Evolutionary conservation across 2,113 vertebrate species (phyloP), one percentile per base, ranked within the genome.

Genomic region (Piprites chloris): DNA sequence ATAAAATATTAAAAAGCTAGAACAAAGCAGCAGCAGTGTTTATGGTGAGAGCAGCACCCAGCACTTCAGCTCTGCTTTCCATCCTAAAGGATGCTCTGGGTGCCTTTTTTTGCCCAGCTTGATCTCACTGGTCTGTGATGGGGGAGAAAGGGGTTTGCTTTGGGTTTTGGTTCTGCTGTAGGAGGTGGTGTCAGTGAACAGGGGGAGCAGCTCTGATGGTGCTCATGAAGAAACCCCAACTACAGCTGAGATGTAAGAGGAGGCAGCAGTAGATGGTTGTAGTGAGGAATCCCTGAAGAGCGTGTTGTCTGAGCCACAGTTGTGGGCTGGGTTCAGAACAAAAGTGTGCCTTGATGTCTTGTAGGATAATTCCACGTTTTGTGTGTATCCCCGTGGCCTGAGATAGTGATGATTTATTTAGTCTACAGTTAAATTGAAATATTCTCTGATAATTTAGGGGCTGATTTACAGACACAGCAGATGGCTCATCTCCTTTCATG

Each of bases 391-490:
- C 82, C 22, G 2, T 93, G 95, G 74, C 85, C 90, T 46, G 44
- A 39, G 80, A 23, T 47, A 68, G 55, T 17, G 58, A 56, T 42
- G 77, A 52, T 93, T 96, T 97, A 74, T 94, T 97, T 97, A 86
- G 97, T 97, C 96, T 93, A 75, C 75, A 89, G 67, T 75, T 87
- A 93, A 95, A 97, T 96, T 53, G 84, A 95, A 97, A 89, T 67
- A 67, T 86, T 62, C 35, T 87, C 73, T 89, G 88, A 61, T 92
- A 91, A 95, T 78, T 78, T 78, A 59, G 84, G 84, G 61, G 66
- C 63, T 96, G 93, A 92, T 97, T 95, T 97, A 96, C 93, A 91
- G 84, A 75, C 33, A 12, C 39, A 93, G 92, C 87, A 97, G 96
- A 96, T 97, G 93, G 95, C 93, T 96, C 75, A 35, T 84, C 78